These are phyloP conservation scores for Dolichomitus sp. DNA, from an alignment of 2,888 invertebrate genomes.

Conservation along the genomic window DNA sequence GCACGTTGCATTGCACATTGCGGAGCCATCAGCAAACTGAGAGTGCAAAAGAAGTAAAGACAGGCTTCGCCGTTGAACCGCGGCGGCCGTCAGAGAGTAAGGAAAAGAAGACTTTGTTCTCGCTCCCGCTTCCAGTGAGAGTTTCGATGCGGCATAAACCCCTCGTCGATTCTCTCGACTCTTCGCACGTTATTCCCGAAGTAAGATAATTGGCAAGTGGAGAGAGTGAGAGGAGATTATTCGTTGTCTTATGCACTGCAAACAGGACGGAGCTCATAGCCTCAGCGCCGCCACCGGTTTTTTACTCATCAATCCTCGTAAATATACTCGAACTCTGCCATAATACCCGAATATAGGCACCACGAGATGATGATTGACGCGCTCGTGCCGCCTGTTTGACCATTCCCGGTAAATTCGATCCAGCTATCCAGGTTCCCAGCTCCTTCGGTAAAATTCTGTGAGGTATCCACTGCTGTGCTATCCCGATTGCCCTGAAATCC, in stretches of 20 bases:
- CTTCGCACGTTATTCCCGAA: conserved; percentile 78
- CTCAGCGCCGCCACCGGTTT: conserved; percentile 20
- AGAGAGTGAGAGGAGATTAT: conserved; percentile 9
- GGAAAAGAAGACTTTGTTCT: conserved; percentile 10
- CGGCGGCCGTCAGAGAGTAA: neutral
- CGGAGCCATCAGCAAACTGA: conserved; percentile 12
- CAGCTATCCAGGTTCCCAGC: neutral
- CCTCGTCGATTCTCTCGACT: conserved; percentile 72
- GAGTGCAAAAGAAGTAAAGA: conserved; percentile 54
- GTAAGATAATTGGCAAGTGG: conserved; percentile 75
- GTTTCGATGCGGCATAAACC: conserved; percentile 56
- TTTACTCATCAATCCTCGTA: conserved; percentile 63
- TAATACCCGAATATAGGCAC: conserved; percentile 64
- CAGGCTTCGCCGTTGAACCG: conserved; percentile 22
- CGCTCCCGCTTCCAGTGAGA: conserved; percentile 39
- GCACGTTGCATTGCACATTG: conserved; percentile 39
- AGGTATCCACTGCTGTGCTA: conserved; percentile 10
- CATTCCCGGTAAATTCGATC: conserved; percentile 48
- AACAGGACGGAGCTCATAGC: conserved; percentile 1
- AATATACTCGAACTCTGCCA: conserved; percentile 59
- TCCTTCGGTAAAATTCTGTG: neutral
- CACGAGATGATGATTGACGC: conserved; percentile 61
- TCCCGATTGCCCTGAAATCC: conserved; percentile 13
- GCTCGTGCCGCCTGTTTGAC: conserved; percentile 57
- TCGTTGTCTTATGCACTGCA: conserved; percentile 1